Evolutionary conservation across 2,113 vertebrate genomes (phyloP).

Genomic region (Hipposideros armiger): DNA sequence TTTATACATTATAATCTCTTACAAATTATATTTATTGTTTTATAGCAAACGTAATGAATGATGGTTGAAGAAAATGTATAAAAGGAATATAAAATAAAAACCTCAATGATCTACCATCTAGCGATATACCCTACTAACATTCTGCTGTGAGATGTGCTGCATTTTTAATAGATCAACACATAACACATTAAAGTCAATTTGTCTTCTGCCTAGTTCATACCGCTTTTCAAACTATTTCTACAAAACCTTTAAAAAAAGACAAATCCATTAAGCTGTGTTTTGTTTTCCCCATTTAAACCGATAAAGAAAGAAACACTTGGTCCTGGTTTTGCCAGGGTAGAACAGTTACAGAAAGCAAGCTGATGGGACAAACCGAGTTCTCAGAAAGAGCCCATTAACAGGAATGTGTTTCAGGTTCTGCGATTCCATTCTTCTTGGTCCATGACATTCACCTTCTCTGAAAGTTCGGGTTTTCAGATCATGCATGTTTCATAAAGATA

Average conservation of each 20-base stretch:
- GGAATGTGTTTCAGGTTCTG: background rate
- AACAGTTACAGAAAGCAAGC: background rate
- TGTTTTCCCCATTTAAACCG: background rate
- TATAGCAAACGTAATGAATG: background rate
- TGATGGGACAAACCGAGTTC: background rate
- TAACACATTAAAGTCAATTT: background rate
- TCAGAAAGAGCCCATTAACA: background rate
- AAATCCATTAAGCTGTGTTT: background rate
- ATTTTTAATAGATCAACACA: background rate
- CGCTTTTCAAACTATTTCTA: background rate
- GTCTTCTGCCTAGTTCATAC: background rate
- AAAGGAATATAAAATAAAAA: background rate
- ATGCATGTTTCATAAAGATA: background rate
- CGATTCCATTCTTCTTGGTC: background rate
- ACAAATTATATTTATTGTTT: background rate
- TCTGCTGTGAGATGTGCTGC: background rate
- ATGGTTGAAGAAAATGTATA: background rate
- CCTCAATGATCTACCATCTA: background rate
- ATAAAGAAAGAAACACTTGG: background rate
- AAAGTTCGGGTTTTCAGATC: background rate
- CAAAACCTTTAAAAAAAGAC: background rate
- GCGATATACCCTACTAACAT: background rate
- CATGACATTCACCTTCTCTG: background rate
- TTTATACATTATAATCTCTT: background rate
- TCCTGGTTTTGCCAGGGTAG: background rate